phyloP scores from a whole-genome alignment of 2,888 invertebrate species.

The Dryococelus australis region DNA sequence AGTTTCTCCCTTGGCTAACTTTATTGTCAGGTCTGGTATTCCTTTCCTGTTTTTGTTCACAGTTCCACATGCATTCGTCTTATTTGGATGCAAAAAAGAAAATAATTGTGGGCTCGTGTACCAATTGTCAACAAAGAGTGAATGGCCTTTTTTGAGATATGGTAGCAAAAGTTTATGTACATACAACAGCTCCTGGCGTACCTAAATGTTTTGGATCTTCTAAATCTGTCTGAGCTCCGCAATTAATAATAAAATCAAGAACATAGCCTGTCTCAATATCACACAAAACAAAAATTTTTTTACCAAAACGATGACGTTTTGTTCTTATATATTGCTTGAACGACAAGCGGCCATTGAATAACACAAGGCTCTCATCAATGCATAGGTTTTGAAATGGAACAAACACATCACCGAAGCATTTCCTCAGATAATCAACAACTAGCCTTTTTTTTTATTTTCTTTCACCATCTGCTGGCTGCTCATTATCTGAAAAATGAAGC shows the following conservation, averaged over 20 bases:
- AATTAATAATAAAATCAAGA: not conserved
- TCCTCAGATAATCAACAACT: too few relatives aligned
- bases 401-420: too few relatives aligned
- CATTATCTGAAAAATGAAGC: too few relatives aligned
- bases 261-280: not conserved
- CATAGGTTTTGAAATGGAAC: too few relatives aligned
- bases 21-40: not conserved
- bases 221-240: not conserved
- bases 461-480: too few relatives aligned
- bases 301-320: not conserved
- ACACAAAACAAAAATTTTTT: not conserved
- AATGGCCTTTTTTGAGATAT: slow-evolving; percentile 12
- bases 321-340: not conserved
- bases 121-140: slow-evolving; percentile 19
- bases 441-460: too few relatives aligned
- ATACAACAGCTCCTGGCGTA: not conserved
- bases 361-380: too few relatives aligned
- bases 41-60: too few relatives aligned
- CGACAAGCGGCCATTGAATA: too few relatives aligned
- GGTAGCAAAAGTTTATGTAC: not conserved
- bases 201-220: not conserved
- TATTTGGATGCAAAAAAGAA: not conserved
- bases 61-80: slow-evolving; percentile 4
- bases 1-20: not conserved
- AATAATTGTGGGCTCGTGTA: not conserved